A percentile compares a stretch with the other conserved stretches of the same genome.
Evolutionary conservation across 2,797 vertebrate species (phyloP).

Genomic region (Heterohyrax brucei): DNA sequence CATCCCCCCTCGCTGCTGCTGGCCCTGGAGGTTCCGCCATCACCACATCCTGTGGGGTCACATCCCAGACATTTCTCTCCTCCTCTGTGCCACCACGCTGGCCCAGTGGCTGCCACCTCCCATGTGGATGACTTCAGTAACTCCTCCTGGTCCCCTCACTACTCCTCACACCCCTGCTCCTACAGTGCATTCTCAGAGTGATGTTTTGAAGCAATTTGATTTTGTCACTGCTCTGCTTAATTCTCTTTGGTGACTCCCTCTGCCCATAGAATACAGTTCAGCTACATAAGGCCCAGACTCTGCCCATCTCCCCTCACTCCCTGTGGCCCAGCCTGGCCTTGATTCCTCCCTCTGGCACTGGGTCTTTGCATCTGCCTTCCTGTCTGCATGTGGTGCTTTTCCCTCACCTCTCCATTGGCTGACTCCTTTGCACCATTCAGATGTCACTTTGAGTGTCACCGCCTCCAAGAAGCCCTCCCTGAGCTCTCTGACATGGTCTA

Average conservation of each 20-base stretch:
- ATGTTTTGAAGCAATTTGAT: neutral
- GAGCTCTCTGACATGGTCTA: neutral
- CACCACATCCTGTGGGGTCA: neutral
- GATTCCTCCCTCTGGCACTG: rapidly evolving
- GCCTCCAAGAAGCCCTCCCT: neutral
- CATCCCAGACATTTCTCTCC: neutral
- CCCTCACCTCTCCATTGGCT: neutral
- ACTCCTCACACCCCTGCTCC: neutral
- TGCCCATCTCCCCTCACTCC: neutral
- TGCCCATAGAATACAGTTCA: neutral
- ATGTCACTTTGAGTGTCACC: neutral
- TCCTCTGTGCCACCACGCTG: neutral
- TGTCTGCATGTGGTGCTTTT: neutral
- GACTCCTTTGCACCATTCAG: neutral
- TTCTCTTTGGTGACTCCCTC: neutral
- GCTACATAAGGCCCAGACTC: neutral
- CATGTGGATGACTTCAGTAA: neutral
- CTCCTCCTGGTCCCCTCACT: neutral
- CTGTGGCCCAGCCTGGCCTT: neutral
- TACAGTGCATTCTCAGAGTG: neutral
- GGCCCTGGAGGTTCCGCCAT: no score
- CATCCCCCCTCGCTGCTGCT: neutral
- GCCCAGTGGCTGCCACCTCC: neutral
- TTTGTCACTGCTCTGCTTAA: neutral
- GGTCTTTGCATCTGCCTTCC: neutral